Evolutionary conservation across 1,140 invertebrate species (phyloP).

Genomic region (Rhagoletis zephyria): DNA sequence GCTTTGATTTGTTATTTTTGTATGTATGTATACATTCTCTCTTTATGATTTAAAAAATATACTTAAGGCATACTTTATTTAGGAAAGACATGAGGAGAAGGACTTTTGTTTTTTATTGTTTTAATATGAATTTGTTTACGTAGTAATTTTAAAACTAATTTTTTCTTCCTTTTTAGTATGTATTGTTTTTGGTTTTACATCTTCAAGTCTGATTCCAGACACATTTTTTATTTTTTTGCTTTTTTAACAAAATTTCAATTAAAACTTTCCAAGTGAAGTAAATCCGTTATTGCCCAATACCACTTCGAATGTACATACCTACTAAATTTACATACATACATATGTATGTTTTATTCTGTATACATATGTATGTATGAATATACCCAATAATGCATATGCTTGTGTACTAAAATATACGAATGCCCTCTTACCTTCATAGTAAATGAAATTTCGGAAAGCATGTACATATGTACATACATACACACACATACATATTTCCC

Average conservation of each 20-base stretch:
- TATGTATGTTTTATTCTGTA: neutral
- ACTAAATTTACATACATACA: neutral
- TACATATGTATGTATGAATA: neutral
- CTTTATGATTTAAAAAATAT: slow-evolving; percentile 42
- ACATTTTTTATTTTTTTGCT: neutral
- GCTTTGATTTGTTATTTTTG: neutral
- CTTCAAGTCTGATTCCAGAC: neutral
- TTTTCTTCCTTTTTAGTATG: neutral
- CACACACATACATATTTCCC: neutral
- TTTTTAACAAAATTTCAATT: neutral
- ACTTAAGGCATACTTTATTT: slow-evolving; percentile 52
- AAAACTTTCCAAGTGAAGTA: neutral
- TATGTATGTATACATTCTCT: neutral
- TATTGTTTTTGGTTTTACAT: neutral
- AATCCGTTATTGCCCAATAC: neutral
- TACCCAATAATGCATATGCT: neutral
- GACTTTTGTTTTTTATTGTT: slow-evolving; percentile 14
- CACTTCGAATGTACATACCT: neutral
- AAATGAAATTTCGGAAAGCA: too few relatives aligned
- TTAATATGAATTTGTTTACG: neutral
- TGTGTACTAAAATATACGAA: neutral
- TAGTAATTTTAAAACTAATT: neutral
- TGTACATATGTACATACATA: neutral
- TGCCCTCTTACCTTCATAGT: too few relatives aligned
- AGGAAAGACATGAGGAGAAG: slow-evolving; percentile 51